phyloP scores from a whole-genome alignment of 2,113 vertebrate genomes.

The Brachionichthys hirsutus region DNA sequence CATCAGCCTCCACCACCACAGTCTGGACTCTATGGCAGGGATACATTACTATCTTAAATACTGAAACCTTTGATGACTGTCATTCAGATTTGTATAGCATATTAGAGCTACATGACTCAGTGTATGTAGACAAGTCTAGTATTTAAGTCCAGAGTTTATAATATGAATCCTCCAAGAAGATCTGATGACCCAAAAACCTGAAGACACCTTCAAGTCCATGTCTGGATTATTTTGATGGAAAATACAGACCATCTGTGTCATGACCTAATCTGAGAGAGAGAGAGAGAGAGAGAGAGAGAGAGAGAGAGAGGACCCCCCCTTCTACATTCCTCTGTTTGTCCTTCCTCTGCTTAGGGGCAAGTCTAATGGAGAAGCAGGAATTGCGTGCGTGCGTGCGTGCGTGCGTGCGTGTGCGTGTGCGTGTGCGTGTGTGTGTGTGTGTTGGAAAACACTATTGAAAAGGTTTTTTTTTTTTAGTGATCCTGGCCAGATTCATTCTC shows the following conservation, averaged over 20 bases:
- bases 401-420: too few relatives aligned
- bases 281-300: slow-evolving; percentile 16
- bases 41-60: slow-evolving; percentile 17
- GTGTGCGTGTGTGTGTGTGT: too few relatives aligned
- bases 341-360: slow-evolving; percentile 9
- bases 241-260: slow-evolving; percentile 4
- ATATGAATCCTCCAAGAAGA: slow-evolving; percentile 34
- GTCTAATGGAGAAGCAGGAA: slow-evolving; percentile 72
- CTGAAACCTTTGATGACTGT: slow-evolving; percentile 8
- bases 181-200: slow-evolving; percentile 15
- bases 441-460: too few relatives aligned
- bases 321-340: slow-evolving; percentile 4
- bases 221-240: slow-evolving; percentile 16
- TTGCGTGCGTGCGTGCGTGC: neutral
- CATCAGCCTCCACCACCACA: too few relatives aligned
- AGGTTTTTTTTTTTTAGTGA: too few relatives aligned
- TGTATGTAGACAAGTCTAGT: slow-evolving; percentile 21
- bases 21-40: too few relatives aligned
- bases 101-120: slow-evolving; percentile 49
- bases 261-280: neutral
- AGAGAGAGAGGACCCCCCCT: slow-evolving; percentile 16
- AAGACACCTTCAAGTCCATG: slow-evolving; percentile 6
- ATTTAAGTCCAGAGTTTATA: slow-evolving; percentile 36
- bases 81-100: slow-evolving; percentile 40
- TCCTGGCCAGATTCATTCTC: neutral